Evolutionary conservation across 1,140 invertebrate species (phyloP).

Genomic region (Mizuhopecten yessoensis): DNA sequence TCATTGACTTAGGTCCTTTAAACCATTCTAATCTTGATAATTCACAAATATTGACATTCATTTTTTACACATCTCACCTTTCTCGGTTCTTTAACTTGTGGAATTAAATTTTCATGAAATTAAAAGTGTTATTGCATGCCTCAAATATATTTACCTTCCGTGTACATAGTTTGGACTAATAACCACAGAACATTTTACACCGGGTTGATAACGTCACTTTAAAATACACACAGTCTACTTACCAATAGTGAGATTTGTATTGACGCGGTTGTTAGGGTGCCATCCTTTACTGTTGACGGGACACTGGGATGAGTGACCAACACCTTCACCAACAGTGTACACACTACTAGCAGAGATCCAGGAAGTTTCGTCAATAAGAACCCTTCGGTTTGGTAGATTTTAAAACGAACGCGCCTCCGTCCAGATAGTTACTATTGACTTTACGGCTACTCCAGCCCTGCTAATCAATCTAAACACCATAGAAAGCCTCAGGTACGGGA

Average conservation of each 20-base stretch:
- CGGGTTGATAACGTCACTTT: neutral
- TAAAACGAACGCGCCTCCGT: neutral
- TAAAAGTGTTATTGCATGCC: too few species aligned
- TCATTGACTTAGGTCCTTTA: too few species aligned
- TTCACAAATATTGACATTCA: too few species aligned
- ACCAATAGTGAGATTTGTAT: neutral
- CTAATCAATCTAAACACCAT: neutral
- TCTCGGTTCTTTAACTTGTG: too few species aligned
- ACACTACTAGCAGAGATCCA: neutral
- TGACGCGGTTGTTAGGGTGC: neutral
- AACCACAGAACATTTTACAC: too few species aligned
- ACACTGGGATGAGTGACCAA: neutral
- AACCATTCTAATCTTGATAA: too few species aligned
- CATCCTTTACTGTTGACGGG: neutral
- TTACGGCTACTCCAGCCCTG: neutral
- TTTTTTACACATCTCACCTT: too few species aligned
- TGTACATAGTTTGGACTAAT: too few species aligned
- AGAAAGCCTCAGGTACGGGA: neutral
- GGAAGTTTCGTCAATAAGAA: neutral
- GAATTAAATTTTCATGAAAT: too few species aligned
- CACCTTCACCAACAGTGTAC: neutral
- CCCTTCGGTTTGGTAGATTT: neutral
- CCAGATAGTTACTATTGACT: constrained; percentile 34
- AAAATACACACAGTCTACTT: neutral
- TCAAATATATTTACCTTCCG: too few species aligned